These are phyloP conservation scores for Cuculus canorus DNA, from an alignment of 2,797 vertebrate genomes.

Conservation along the genomic window DNA sequence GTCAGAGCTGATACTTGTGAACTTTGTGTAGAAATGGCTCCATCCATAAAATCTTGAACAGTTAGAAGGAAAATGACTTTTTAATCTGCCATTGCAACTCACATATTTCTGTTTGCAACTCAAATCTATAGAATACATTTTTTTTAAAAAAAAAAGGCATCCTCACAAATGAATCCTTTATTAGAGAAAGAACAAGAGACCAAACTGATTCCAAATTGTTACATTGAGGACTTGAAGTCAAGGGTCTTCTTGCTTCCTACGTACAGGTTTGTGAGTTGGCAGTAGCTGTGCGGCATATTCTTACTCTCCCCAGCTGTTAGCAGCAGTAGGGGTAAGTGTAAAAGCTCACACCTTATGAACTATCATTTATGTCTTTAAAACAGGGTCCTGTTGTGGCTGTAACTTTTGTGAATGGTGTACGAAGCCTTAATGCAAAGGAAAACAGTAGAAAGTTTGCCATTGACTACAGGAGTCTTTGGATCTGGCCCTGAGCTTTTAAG, in stretches of 20 bases:
- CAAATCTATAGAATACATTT: neutral
- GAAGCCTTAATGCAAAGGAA: neutral
- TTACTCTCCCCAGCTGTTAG: neutral
- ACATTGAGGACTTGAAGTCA: neutral
- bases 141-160: neutral
- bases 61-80: neutral
- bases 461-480: neutral
- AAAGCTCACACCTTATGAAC: neutral
- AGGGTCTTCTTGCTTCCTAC: neutral
- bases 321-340: neutral
- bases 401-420: accelerated
- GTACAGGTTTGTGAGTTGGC: neutral
- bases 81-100: neutral
- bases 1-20: neutral
- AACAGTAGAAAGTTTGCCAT: neutral
- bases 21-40: neutral
- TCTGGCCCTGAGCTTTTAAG: constrained; percentile 35
- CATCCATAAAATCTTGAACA: neutral
- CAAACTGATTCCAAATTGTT: neutral
- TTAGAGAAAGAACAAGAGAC: neutral
- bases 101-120: neutral
- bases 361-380: neutral
- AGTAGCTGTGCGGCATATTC: neutral
- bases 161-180: neutral
- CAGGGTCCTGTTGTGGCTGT: neutral